Conservation (phyloP, 2,797 vertebrate species). For the Neostethus bicornis region DNA sequence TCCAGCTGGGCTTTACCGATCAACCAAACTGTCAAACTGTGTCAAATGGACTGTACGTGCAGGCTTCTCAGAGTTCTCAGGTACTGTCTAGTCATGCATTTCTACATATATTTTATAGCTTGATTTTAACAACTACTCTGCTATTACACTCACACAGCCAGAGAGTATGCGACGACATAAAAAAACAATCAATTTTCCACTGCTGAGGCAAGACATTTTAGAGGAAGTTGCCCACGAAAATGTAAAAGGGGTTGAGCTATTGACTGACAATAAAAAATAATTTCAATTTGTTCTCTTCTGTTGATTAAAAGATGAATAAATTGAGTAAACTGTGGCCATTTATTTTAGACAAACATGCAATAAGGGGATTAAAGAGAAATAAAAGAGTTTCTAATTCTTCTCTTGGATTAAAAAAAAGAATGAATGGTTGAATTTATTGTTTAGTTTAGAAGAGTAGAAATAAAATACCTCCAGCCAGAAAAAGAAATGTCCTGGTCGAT, state of each 20-base stretch:
- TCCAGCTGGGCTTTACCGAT: slow-evolving; percentile 78
- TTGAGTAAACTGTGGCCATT: slow-evolving; percentile 33
- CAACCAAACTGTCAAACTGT: slow-evolving; percentile 72
- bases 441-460: background rate
- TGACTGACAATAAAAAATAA: slow-evolving; percentile 25
- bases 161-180: slow-evolving; percentile 15
- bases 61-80: slow-evolving; percentile 72
- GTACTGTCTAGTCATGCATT: slow-evolving; percentile 54
- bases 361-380: slow-evolving; percentile 19
- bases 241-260: slow-evolving; percentile 19
- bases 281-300: slow-evolving; percentile 38
- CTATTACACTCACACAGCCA: slow-evolving; percentile 1
- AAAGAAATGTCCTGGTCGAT: slow-evolving; percentile 34
- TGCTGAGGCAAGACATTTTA: slow-evolving; percentile 8
- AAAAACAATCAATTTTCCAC: slow-evolving; percentile 24
- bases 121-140: background rate
- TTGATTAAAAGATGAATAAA: slow-evolving; percentile 53
- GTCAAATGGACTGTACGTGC: slow-evolving; percentile 76
- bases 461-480: background rate
- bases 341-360: slow-evolving; percentile 21
- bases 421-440: background rate
- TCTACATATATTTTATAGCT: background rate
- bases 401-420: slow-evolving; percentile 59
- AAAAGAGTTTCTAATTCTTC: slow-evolving; percentile 61
- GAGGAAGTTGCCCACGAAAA: slow-evolving; percentile 36